These are phyloP conservation scores for Chaenodraco wilsoni DNA, from an alignment of 2,797 vertebrate species.

Conservation along the genomic window DNA sequence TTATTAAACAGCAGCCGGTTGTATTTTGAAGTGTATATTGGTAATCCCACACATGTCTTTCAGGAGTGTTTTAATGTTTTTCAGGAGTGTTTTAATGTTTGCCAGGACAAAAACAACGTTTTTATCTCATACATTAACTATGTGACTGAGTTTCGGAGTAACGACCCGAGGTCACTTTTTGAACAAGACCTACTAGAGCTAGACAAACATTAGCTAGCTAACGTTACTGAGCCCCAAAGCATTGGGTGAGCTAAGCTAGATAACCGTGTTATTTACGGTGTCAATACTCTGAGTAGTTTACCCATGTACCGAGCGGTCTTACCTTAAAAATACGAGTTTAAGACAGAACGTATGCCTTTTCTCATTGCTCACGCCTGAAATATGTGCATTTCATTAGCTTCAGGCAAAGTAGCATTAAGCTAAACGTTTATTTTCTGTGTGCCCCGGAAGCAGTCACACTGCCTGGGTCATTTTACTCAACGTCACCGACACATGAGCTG, in stretches of 20 bases:
- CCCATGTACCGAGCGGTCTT: background rate
- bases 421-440: background rate
- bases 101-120: background rate
- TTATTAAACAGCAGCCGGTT: background rate
- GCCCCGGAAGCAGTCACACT: slow-evolving; percentile 20
- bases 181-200: too few species aligned
- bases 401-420: too few species aligned
- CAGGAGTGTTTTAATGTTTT: background rate
- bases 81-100: background rate
- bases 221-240: background rate
- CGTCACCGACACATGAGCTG: too few species aligned
- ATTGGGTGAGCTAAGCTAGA: background rate
- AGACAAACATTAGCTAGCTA: background rate
- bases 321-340: background rate
- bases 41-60: background rate
- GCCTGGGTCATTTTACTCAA: too few species aligned
- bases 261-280: background rate
- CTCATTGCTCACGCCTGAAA: background rate
- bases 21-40: background rate
- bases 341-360: background rate
- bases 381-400: background rate
- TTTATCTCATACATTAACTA: background rate
- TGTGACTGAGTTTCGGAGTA: background rate
- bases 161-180: background rate
- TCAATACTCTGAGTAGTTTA: too few species aligned